A percentile compares a stretch with the other conserved stretches of the same genome.
Conservation (phyloP, 1,140 invertebrate genomes). For the Drosophila elegans region DNA sequence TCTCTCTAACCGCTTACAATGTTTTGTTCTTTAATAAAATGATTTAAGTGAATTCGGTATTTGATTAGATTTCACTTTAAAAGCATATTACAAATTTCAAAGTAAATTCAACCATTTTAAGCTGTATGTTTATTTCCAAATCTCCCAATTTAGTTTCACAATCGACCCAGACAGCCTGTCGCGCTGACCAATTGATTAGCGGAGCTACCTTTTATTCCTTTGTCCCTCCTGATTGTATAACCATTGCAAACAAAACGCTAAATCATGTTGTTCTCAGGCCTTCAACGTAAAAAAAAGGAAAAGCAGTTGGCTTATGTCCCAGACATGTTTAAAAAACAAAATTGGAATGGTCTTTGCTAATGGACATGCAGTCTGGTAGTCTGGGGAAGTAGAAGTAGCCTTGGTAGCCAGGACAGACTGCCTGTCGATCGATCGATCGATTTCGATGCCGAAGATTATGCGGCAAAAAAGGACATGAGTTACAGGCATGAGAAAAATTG, state of each 20-base stretch:
- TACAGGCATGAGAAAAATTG: constrained; percentile 22
- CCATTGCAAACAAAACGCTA: constrained; percentile 27
- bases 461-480: constrained; percentile 30
- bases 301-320: constrained; percentile 48
- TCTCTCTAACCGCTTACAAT: no score
- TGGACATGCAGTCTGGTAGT: constrained; percentile 33
- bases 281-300: constrained; percentile 6
- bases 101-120: no score
- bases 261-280: constrained; percentile 46
- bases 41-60: no score
- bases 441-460: constrained; percentile 45
- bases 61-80: no score
- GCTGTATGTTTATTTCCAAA: not conserved
- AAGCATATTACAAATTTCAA: no score
- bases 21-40: no score
- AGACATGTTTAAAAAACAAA: constrained; percentile 38
- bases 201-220: constrained; percentile 18
- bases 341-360: constrained; percentile 37
- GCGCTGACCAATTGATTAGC: constrained; percentile 45
- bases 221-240: constrained; percentile 1
- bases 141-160: not conserved
- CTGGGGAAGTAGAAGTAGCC: constrained; percentile 24
- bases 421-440: constrained; percentile 50
- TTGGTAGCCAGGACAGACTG: constrained; percentile 29
- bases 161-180: constrained; percentile 44